Percentiles rank a stretch among this genome's conserved stretches.
phyloP scores from a whole-genome alignment of 2,888 invertebrate species.

The Cephus pygmeus region DNA sequence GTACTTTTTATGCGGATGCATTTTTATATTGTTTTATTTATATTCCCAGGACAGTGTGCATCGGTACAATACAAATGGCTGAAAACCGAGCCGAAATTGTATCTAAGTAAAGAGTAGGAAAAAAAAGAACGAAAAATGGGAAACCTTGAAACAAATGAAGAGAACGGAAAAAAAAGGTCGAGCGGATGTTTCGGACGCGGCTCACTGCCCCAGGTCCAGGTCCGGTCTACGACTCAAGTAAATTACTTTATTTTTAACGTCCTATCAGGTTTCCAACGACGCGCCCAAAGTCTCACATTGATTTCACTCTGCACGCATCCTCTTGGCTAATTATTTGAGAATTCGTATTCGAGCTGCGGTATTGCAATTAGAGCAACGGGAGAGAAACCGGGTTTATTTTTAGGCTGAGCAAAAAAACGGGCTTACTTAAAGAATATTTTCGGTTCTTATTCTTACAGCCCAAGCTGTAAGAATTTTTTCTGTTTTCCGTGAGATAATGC shows the following conservation, averaged over 20 bases:
- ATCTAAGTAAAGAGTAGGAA: not conserved
- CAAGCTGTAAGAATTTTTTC: not conserved
- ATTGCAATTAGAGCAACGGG: not conserved
- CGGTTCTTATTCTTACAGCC: not conserved
- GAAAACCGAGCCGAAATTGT: not conserved
- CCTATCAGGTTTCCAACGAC: not conserved
- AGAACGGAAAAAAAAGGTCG: slow-evolving; percentile 25
- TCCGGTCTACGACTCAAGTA: not conserved
- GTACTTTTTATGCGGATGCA: too few relatives aligned
- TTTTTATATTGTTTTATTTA: not conserved
- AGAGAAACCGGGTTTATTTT: not conserved
- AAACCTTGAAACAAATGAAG: slow-evolving; percentile 46
- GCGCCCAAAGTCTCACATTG: not conserved
- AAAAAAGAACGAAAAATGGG: slow-evolving; percentile 33
- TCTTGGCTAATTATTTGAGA: not conserved
- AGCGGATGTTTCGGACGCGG: slow-evolving; percentile 40
- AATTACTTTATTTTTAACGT: not conserved
- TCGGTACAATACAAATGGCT: not conserved
- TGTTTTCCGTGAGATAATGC: not conserved
- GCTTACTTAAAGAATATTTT: not conserved
- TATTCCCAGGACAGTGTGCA: not conserved
- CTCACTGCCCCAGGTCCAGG: slow-evolving; percentile 4
- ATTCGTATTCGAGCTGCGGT: not conserved
- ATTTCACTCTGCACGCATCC: not conserved
- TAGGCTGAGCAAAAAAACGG: not conserved